phyloP scores from a whole-genome alignment of 2,797 vertebrate genomes.

The Pangasius macronema region DNA sequence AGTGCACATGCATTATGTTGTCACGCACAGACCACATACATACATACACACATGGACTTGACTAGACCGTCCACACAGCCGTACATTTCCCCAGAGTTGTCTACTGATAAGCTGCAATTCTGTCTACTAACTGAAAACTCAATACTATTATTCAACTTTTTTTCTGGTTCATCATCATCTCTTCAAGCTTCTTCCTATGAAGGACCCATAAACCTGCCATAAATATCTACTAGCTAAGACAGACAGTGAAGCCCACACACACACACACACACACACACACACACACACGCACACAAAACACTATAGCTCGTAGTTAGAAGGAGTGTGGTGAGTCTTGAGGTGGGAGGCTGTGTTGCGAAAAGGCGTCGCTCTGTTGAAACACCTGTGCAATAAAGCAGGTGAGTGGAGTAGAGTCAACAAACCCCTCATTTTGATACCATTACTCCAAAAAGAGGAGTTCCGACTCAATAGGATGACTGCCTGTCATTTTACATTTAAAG shows the following conservation, averaged over 20 bases:
- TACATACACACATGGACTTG: not conserved
- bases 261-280: slow-evolving; percentile 58
- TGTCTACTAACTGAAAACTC: slow-evolving; percentile 29
- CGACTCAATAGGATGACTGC: slow-evolving; percentile 70
- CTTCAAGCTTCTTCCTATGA: not conserved
- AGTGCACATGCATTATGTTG: not conserved
- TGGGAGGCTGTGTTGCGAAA: slow-evolving; percentile 1
- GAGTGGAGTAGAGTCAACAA: slow-evolving; percentile 47
- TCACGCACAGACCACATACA: slow-evolving; percentile 8
- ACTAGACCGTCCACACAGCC: not conserved
- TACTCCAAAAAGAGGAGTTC: slow-evolving; percentile 61
- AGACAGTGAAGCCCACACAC: slow-evolving; percentile 55
- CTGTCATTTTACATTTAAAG: slow-evolving; percentile 67
- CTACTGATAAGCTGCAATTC: slow-evolving; percentile 12
- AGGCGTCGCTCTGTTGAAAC: slow-evolving; percentile 25
- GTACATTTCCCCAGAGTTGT: slow-evolving; percentile 32
- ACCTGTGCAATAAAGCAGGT: slow-evolving; percentile 49
- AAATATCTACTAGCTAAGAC: slow-evolving; percentile 62
- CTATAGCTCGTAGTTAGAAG: not conserved
- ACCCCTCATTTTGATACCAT: slow-evolving; percentile 53
- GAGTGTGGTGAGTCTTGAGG: not conserved
- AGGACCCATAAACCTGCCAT: slow-evolving; percentile 24
- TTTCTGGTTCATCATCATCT: slow-evolving; percentile 7
- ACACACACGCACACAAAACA: slow-evolving; percentile 54
- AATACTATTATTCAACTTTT: slow-evolving; percentile 2